Evolutionary conservation across 1,140 invertebrate genomes (phyloP).

Genomic region (Bombus confusus): DNA sequence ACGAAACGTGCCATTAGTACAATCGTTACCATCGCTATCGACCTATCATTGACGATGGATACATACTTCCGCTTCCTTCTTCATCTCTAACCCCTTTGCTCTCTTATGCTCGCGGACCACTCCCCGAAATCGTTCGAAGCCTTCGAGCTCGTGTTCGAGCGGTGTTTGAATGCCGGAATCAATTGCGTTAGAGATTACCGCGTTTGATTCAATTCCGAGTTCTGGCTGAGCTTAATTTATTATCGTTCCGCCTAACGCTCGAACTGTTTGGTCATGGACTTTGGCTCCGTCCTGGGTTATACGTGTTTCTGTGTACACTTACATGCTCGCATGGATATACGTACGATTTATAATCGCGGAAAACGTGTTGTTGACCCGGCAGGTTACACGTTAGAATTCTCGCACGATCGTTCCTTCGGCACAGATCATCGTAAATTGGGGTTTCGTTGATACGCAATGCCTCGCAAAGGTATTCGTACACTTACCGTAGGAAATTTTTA

Average conservation of each 20-base stretch:
- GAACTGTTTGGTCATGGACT: slow-evolving; percentile 56
- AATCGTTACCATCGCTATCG: slow-evolving; percentile 34
- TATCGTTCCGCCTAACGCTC: slow-evolving; percentile 63
- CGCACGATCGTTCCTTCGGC: slow-evolving; percentile 15
- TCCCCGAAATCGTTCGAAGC: slow-evolving; percentile 13
- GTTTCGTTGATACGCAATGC: not conserved
- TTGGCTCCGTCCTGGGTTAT: slow-evolving; percentile 45
- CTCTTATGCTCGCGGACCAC: slow-evolving; percentile 22
- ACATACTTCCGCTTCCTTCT: slow-evolving; percentile 1
- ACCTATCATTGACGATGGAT: not conserved
- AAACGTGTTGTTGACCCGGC: slow-evolving; percentile 16
- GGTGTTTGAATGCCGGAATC: slow-evolving; percentile 67
- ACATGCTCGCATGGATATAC: slow-evolving; percentile 18
- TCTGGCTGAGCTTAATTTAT: slow-evolving; percentile 74
- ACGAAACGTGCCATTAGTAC: slow-evolving; percentile 16
- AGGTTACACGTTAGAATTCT: slow-evolving; percentile 41
- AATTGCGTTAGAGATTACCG: slow-evolving; percentile 72
- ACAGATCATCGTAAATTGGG: not conserved
- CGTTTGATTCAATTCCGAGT: slow-evolving; percentile 75
- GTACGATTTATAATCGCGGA: slow-evolving; percentile 33
- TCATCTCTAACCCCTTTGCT: not conserved
- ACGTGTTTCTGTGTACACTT: slow-evolving; percentile 22
- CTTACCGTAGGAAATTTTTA: too few relatives aligned
- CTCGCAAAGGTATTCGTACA: too few relatives aligned
- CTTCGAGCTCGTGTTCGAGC: slow-evolving; percentile 38